These are phyloP conservation scores for Chionoecetes opilio DNA, from an alignment of 1,140 invertebrate genomes.

Conservation along the genomic window DNA sequence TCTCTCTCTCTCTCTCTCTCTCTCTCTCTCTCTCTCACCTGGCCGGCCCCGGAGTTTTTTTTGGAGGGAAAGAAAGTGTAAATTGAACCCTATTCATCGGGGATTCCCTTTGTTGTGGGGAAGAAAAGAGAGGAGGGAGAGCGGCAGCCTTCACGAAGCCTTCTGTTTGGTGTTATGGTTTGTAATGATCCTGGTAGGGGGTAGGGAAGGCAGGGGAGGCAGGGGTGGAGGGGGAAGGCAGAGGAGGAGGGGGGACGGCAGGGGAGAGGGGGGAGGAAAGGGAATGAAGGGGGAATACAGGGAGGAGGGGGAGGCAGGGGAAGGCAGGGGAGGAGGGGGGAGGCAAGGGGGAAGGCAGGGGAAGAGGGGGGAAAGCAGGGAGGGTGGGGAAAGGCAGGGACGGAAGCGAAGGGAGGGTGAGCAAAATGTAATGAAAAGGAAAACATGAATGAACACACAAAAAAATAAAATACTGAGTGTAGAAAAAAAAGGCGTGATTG, in stretches of 20 bases:
- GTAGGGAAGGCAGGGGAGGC: neutral
- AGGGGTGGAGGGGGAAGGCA: neutral
- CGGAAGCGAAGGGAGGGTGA: neutral
- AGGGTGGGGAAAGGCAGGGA: too few relatives aligned
- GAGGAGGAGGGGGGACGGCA: neutral
- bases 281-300: neutral
- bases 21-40: conserved; percentile 53
- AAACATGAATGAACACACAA: neutral
- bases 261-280: neutral
- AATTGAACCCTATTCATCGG: conserved; percentile 39
- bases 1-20: conserved; percentile 62
- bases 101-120: conserved; percentile 10
- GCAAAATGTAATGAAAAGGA: neutral
- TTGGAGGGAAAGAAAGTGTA: conserved; percentile 53
- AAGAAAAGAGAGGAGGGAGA: neutral
- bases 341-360: neutral
- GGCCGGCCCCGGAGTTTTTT: conserved; percentile 30
- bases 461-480: too few relatives aligned
- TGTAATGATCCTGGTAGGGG: neutral
- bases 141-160: conserved; percentile 47
- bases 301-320: neutral
- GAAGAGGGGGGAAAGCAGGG: neutral
- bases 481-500: too few relatives aligned
- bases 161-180: conserved; percentile 37
- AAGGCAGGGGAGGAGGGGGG: neutral